Evolutionary conservation across 2,113 vertebrate genomes (phyloP), one percentile per base, ranked within the genome.

Genomic region (Halichoerus grypus): DNA sequence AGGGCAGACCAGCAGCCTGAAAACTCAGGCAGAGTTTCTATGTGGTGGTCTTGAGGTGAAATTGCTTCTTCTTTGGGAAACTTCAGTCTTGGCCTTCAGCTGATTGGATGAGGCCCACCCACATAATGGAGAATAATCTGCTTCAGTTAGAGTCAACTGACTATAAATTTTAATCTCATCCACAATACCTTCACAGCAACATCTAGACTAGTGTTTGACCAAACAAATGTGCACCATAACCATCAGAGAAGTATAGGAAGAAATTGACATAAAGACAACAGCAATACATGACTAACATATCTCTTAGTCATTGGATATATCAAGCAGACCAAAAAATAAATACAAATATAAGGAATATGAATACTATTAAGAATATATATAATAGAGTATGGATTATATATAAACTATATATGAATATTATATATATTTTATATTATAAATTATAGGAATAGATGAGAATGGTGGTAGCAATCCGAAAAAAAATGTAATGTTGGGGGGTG

Each of bases 121-220:
- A 49, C 36, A 74, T 12, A 71, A 80, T 49, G 79, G 31, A 61
- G n/a, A 63, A 7, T 84, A 84, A 88, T 83, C 53, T 95, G 69
- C 53, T 92, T 84, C 59, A 83, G 39, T 74, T 33, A 49, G 51
- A 91, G 46, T 79, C 59, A 83, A 24, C 42, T 65, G 53, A 84
- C 42, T 71, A 14, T 36, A 80, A 94, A 80, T 79, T 18, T 89
- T 96, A 94, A 85, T 96, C 79, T 88, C 57, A 33, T 85, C 61
- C 53, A 89, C 36, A 72, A 96, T 71, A 84, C 51, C 36, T 84
- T 96, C 53, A 92, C 10, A 57, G 61, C 59, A 83, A 96, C 55
- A 90, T 80, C 39, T 95, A 85, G 42, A 79, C 51, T 84, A 71
- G n/a, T 71, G 46, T 95, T 91, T 93, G 15, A 90, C 46, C 42